Evolutionary conservation across 2,113 vertebrate genomes (phyloP).

Genomic region (Thalassarche chlororhynchos): DNA sequence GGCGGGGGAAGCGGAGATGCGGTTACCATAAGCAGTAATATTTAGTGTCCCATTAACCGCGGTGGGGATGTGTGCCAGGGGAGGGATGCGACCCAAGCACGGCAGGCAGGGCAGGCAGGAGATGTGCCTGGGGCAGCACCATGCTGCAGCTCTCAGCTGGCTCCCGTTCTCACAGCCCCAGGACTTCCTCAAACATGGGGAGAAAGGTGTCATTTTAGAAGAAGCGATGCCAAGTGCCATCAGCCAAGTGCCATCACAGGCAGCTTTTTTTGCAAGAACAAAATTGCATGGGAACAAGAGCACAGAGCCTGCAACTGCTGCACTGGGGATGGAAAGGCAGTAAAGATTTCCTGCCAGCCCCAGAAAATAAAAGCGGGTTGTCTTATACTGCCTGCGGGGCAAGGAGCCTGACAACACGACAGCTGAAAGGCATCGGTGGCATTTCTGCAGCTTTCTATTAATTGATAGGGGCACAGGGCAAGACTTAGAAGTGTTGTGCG

Average conservation of each 20-base stretch:
- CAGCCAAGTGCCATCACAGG: neutral
- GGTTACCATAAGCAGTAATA: neutral
- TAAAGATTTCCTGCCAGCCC: neutral
- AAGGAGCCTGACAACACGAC: neutral
- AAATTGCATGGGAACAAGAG: neutral
- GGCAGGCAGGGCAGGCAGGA: neutral
- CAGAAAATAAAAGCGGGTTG: neutral
- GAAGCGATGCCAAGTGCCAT: neutral
- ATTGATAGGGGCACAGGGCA: neutral
- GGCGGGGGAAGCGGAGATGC: neutral
- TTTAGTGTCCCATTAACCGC: neutral
- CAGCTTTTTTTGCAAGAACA: neutral
- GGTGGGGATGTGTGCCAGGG: neutral
- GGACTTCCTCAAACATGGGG: neutral
- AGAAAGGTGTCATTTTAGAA: neutral
- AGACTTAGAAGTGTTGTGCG: too few relatives aligned
- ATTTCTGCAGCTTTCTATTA: neutral
- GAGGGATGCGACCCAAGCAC: accelerated
- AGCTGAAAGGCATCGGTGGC: neutral
- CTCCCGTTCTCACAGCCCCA: neutral
- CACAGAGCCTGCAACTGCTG: neutral
- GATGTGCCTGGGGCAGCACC: neutral
- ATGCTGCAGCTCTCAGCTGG: neutral
- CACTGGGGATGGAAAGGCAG: too few relatives aligned
- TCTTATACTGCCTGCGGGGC: neutral